Conservation (phyloP, 2,113 vertebrate species). For the Tetraodon nigroviridis region DNA sequence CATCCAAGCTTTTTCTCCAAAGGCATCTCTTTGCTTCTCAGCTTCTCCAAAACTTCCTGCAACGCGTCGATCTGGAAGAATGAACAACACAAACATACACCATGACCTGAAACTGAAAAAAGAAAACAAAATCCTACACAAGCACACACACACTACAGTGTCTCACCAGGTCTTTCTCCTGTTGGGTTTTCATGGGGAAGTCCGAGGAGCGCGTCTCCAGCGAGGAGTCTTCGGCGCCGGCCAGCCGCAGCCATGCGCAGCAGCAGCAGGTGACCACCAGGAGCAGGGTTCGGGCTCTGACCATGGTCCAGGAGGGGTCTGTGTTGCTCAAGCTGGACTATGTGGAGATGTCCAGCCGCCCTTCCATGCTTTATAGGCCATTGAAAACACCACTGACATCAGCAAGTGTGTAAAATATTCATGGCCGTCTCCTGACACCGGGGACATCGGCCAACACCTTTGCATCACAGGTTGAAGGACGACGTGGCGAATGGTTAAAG, state of each 20-base stretch:
- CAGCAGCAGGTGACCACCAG: constrained; percentile 54
- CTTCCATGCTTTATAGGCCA: constrained; percentile 42
- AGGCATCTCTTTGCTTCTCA: constrained; percentile 71
- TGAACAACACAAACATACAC: not conserved
- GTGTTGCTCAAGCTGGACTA: not conserved
- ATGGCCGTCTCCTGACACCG: constrained; percentile 27
- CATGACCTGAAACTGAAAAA: not conserved
- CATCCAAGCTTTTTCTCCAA: constrained; percentile 77
- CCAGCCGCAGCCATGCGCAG: constrained; percentile 51
- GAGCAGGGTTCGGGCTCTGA: constrained; percentile 47
- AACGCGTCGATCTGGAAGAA: constrained; percentile 70
- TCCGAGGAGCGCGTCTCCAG: constrained; percentile 65
- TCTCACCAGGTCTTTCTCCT: constrained; percentile 70
- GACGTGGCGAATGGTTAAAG: constrained; percentile 9
- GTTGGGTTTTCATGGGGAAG: constrained; percentile 57
- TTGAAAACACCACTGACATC: constrained; percentile 47
- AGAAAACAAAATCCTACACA: not conserved
- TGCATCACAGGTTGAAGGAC: constrained; percentile 14
- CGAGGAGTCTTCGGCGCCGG: constrained; percentile 46
- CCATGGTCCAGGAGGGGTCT: constrained; percentile 53
- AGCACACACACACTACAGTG: no score
- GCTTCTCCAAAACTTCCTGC: constrained; percentile 75
- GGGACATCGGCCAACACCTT: constrained; percentile 31
- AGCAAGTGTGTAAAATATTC: constrained; percentile 63
- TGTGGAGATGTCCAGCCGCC: constrained; percentile 10